Conservation (phyloP, 2,113 vertebrate genomes). For the Cephalopholis sonnerati region DNA sequence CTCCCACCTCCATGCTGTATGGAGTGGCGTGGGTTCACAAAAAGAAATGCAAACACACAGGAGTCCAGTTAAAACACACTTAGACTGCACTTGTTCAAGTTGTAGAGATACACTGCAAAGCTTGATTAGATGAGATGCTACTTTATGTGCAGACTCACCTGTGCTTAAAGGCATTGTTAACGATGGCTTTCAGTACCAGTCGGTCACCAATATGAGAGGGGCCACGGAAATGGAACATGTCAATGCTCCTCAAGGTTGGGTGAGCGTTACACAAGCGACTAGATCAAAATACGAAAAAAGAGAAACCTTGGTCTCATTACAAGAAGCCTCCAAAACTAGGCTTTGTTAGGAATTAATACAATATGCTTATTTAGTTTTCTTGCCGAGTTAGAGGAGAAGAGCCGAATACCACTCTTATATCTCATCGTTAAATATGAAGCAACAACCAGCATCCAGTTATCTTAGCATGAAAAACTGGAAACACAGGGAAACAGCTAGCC, state of each 20-base stretch:
- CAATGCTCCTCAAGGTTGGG: constrained; percentile 92
- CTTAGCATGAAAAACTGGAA: neutral
- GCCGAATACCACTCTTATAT: neutral
- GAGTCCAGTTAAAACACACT: neutral
- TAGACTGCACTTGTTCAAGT: neutral
- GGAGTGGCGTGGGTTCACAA: constrained; percentile 76
- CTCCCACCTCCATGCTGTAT: constrained; percentile 95
- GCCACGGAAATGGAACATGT: constrained; percentile 98
- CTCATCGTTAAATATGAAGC: neutral
- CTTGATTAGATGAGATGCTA: neutral
- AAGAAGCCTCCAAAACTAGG: neutral
- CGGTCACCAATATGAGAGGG: constrained; percentile 96
- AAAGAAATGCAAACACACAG: neutral
- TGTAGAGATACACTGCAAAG: neutral
- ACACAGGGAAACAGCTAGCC: neutral
- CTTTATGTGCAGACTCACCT: constrained; percentile 81
- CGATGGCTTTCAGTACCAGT: constrained; percentile 94
- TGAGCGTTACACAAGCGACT: constrained; percentile 94
- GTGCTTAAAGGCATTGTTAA: constrained; percentile 96
- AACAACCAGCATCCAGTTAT: neutral
- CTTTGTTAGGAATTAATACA: neutral
- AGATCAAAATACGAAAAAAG: neutral
- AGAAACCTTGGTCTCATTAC: neutral
- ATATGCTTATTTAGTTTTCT: neutral
- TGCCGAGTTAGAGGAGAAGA: neutral